Evolutionary conservation across 2,797 vertebrate species (phyloP).

Genomic region (Acestrorhynchus altus): DNA sequence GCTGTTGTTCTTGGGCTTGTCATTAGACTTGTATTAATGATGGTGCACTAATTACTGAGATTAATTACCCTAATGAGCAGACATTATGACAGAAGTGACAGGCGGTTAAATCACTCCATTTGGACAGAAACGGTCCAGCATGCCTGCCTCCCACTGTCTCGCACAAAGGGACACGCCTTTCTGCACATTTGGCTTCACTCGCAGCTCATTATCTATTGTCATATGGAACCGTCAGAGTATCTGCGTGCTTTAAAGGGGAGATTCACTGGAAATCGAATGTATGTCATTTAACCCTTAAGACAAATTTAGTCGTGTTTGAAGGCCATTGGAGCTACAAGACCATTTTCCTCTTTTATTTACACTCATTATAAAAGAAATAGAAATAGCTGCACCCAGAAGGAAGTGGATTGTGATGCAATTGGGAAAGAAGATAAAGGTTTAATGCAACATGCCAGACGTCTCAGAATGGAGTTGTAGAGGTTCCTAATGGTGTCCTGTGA

Average conservation of each 20-base stretch:
- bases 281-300: no score
- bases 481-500: no score
- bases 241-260: background rate
- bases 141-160: constrained; percentile 3
- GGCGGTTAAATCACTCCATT: constrained; percentile 35
- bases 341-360: no score
- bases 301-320: no score
- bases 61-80: constrained; percentile 54
- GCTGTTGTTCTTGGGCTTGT: constrained; percentile 31
- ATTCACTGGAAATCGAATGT: no score
- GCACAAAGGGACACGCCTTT: constrained; percentile 13
- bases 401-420: no score
- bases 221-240: background rate
- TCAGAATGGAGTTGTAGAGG: no score
- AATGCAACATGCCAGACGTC: no score
- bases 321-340: no score
- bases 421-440: no score
- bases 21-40: constrained; percentile 54
- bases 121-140: constrained; percentile 16
- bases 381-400: no score
- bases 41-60: constrained; percentile 50
- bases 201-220: background rate
- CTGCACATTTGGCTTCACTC: background rate
- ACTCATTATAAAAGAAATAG: no score
- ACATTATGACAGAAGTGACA: constrained; percentile 47